Evolutionary conservation across 2,797 vertebrate species (phyloP).

Genomic region (Remorina albescens): DNA sequence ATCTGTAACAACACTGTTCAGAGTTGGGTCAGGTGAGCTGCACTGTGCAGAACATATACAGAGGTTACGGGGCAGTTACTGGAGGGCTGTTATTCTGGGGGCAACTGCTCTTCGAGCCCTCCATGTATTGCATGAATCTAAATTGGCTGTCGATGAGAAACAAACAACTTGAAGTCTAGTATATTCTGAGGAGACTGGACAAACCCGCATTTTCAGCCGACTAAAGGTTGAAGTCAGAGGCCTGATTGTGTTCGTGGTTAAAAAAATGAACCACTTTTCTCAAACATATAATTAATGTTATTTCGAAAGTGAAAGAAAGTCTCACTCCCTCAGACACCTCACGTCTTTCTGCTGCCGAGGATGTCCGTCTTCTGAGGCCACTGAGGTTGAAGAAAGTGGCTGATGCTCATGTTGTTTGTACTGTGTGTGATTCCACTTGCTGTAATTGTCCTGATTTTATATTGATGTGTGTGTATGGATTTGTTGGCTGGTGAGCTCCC

Average conservation of each 20-base stretch:
- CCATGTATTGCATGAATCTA: neutral
- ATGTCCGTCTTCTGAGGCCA: constrained; percentile 12
- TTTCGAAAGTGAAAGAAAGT: no score
- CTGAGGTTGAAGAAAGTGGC: constrained; percentile 9
- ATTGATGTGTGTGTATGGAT: no score
- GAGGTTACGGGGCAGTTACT: neutral
- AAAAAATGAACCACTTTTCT: no score
- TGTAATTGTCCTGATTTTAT: no score
- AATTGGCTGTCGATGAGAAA: neutral
- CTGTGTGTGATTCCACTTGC: no score
- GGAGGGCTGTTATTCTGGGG: neutral
- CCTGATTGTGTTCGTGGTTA: no score
- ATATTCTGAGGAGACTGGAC: neutral
- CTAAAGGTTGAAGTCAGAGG: neutral
- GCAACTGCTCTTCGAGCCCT: neutral
- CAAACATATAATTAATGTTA: no score
- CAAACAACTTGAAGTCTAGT: neutral
- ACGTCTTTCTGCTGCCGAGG: constrained; percentile 13
- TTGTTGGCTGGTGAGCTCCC: no score
- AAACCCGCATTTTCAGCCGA: neutral
- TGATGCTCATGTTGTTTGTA: no score
- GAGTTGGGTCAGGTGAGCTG: neutral
- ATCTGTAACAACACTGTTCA: neutral
- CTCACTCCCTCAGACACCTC: constrained; percentile 17
- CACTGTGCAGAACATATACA: neutral